phyloP scores from a whole-genome alignment of 2,797 vertebrate genomes.

The Enteromius trimaculatus region DNA sequence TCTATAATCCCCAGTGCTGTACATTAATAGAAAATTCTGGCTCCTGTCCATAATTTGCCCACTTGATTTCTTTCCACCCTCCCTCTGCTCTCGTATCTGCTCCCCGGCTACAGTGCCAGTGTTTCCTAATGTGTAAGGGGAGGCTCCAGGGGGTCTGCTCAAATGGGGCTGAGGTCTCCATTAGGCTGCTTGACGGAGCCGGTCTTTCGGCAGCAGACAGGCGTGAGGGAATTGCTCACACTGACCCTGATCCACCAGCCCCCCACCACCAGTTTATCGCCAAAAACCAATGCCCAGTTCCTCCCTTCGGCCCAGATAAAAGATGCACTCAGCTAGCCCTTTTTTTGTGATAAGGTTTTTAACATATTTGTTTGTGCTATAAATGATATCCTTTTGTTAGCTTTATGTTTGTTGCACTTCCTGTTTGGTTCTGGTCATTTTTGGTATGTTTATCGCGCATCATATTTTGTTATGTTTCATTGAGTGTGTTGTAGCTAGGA shows the following conservation, averaged over 20 bases:
- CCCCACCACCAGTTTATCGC: neutral
- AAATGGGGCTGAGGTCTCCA: constrained; percentile 72
- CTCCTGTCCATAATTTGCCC: constrained; percentile 41
- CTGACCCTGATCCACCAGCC: constrained; percentile 41
- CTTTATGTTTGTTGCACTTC: neutral
- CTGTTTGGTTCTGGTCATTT: neutral
- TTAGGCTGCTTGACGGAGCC: constrained; percentile 64
- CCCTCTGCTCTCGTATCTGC: constrained; percentile 23
- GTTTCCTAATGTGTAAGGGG: constrained; percentile 30
- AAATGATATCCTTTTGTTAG: neutral
- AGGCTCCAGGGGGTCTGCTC: constrained; percentile 54
- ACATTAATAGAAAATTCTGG: constrained; percentile 58
- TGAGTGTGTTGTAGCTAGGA: neutral
- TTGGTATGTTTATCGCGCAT: neutral
- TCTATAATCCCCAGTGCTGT: constrained; percentile 48
- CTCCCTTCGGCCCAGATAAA: constrained; percentile 7
- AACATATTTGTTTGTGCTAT: neutral
- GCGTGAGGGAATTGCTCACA: constrained; percentile 57
- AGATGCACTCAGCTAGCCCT: neutral
- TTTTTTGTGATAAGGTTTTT: neutral
- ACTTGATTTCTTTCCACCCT: constrained; percentile 23
- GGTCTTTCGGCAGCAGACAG: constrained; percentile 54
- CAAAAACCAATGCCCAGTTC: constrained; percentile 32
- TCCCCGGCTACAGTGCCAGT: constrained; percentile 17
- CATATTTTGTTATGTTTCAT: neutral